phyloP scores from a whole-genome alignment of 1,140 invertebrate genomes.

The Drosophila micromelanica region DNA sequence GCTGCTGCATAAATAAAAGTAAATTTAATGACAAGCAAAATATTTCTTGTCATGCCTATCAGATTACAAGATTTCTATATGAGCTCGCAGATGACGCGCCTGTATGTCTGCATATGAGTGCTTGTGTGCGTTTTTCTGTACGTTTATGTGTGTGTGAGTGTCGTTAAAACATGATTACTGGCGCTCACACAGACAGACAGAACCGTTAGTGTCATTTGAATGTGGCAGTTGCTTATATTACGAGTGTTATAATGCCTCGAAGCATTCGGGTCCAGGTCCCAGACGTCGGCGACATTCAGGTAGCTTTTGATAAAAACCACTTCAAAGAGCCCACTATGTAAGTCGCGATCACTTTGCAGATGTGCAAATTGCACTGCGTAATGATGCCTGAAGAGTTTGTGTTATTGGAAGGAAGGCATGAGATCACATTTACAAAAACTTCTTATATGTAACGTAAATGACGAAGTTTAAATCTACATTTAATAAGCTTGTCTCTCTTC shows the following conservation, averaged over 20 bases:
- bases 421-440: constrained; percentile 1
- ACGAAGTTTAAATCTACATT: not conserved
- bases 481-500: not conserved
- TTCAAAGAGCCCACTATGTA: constrained; percentile 40
- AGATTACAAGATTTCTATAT: constrained; percentile 83
- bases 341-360: constrained; percentile 23
- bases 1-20: constrained; percentile 81
- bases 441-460: constrained; percentile 3
- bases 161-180: constrained; percentile 81
- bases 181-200: constrained; percentile 68
- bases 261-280: constrained; percentile 49
- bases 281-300: constrained; percentile 43
- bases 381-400: constrained; percentile 15
- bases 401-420: not conserved
- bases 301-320: constrained; percentile 58
- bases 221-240: constrained; percentile 68
- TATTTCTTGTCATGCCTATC: constrained; percentile 83
- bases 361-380: constrained; percentile 36
- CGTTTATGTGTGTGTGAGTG: constrained; percentile 47
- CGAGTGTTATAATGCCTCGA: constrained; percentile 65
- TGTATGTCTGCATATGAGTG: constrained; percentile 43
- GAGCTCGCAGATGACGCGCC: constrained; percentile 72
- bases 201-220: constrained; percentile 82
- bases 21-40: constrained; percentile 83
- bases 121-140: constrained; percentile 19